Evolutionary conservation across 2,797 vertebrate species (phyloP).

Genomic region (Loriculus beryllinus): DNA sequence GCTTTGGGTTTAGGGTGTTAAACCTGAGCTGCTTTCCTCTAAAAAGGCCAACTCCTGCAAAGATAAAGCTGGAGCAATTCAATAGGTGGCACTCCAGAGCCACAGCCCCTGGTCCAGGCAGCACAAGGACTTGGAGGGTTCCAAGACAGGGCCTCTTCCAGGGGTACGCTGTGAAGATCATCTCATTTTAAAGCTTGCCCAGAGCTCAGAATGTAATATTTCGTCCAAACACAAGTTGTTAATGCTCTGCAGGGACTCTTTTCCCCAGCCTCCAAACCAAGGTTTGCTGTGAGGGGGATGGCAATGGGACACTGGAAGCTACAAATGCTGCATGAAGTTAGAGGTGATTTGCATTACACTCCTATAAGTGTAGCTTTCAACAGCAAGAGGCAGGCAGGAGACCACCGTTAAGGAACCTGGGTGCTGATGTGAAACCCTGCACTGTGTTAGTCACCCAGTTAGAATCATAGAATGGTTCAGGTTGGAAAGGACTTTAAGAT

Average conservation of each 20-base stretch:
- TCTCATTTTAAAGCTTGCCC: neutral
- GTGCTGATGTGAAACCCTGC: neutral
- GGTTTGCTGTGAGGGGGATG: neutral
- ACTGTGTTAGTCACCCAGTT: neutral
- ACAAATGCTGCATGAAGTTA: neutral
- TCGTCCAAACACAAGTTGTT: neutral
- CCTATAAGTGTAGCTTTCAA: neutral
- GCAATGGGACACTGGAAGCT: neutral
- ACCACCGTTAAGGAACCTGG: neutral
- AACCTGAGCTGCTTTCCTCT: neutral
- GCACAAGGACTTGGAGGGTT: neutral
- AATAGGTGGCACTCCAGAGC: conserved; percentile 5
- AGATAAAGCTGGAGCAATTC: neutral
- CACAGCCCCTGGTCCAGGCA: neutral
- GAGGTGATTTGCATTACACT: neutral
- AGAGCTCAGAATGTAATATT: neutral
- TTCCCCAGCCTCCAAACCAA: neutral
- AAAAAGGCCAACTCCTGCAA: neutral
- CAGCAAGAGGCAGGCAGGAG: neutral
- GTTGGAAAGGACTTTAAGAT: too few species aligned
- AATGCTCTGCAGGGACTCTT: neutral
- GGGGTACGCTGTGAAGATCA: neutral
- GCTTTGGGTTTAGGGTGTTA: neutral
- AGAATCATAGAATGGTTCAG: too few species aligned
- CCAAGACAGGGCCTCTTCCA: neutral